These are phyloP conservation scores for Ginglymostoma cirratum DNA, from an alignment of 2,113 vertebrate species.

Conservation along the genomic window DNA sequence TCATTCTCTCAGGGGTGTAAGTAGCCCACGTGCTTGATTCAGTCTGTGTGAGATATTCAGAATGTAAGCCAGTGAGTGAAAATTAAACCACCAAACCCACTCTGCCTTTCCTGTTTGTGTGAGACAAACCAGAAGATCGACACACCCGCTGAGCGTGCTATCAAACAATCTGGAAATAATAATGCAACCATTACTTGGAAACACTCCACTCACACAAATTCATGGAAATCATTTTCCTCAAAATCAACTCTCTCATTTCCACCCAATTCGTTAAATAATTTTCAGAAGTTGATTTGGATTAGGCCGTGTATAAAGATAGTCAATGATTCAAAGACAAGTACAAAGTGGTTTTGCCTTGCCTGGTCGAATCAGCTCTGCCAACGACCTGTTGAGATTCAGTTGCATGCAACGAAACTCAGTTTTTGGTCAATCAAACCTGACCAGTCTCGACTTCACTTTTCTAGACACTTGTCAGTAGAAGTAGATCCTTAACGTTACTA, in stretches of 20 bases:
- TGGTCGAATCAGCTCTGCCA: neutral
- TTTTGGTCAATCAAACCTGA: neutral
- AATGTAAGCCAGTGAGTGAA: neutral
- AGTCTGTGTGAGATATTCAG: neutral
- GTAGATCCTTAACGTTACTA: neutral
- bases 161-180: slow-evolving; percentile 26
- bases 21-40: neutral
- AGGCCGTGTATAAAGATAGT: neutral
- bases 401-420: neutral
- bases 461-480: neutral
- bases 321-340: neutral
- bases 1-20: neutral
- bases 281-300: neutral
- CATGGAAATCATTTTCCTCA: neutral
- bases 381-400: neutral
- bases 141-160: neutral
- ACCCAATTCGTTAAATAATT: neutral
- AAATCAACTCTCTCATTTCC: neutral
- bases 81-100: neutral
- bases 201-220: neutral
- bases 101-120: slow-evolving; percentile 6
- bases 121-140: neutral
- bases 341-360: neutral
- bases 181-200: neutral
- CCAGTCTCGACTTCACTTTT: neutral